Conservation (phyloP, 1,140 invertebrate species). For the Carposina sasakii region DNA sequence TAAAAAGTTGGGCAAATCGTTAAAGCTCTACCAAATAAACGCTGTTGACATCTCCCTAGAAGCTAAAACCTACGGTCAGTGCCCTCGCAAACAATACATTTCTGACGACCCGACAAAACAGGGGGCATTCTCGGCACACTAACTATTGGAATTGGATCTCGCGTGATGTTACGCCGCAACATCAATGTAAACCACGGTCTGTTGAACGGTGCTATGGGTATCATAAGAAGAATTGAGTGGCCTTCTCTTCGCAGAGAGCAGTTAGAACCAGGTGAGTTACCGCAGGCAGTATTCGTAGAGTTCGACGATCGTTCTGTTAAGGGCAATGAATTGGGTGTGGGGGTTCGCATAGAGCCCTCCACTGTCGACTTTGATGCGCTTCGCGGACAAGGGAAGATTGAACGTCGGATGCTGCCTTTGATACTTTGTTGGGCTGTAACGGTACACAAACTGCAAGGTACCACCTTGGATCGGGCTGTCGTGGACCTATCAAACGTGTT, state of each 20-base stretch:
- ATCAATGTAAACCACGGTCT: conserved; percentile 33
- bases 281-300: background rate
- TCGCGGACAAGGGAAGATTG: background rate
- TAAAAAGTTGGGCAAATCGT: background rate
- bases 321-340: too few species aligned
- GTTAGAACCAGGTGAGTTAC: background rate
- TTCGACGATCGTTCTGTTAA: background rate
- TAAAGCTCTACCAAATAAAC: conserved; percentile 4
- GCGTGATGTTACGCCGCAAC: conserved; percentile 45
- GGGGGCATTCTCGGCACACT: conserved; percentile 20
- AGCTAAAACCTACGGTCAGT: conserved; percentile 6
- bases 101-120: conserved; percentile 11
- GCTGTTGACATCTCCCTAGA: conserved; percentile 17
- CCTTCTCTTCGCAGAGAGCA: conserved; percentile 30
- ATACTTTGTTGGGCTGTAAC: conserved; percentile 1
- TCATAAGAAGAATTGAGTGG: conserved; percentile 35
- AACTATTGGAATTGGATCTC: conserved; percentile 29
- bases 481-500: background rate
- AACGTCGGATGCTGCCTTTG: conserved; percentile 1
- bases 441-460: conserved; percentile 2
- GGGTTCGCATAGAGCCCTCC: background rate
- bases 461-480: background rate
- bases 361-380: background rate
- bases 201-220: conserved; percentile 44
- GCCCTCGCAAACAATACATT: background rate